phyloP scores from a whole-genome alignment of 2,888 invertebrate genomes.

The Agonum fuliginosum region DNA sequence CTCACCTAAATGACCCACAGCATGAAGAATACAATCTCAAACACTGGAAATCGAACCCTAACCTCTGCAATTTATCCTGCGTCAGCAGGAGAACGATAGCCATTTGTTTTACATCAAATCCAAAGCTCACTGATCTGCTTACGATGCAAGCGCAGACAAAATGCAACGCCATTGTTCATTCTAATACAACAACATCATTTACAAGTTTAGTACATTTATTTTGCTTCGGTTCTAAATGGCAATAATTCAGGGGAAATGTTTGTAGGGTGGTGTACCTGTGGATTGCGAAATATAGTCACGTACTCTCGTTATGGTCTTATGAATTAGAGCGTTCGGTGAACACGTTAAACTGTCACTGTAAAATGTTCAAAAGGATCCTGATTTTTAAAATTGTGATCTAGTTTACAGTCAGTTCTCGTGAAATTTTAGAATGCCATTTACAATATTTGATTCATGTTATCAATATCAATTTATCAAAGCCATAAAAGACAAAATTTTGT shows the following conservation, averaged over 20 bases:
- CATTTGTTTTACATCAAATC: constrained; percentile 29
- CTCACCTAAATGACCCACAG: background rate
- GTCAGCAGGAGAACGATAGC: constrained; percentile 18
- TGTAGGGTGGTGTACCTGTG: constrained; percentile 1
- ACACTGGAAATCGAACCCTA: constrained; percentile 19
- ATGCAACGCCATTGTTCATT: constrained; percentile 13
- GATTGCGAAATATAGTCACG: constrained; percentile 33
- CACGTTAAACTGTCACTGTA: constrained; percentile 28
- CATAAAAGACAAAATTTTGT: no score
- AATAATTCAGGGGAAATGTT: background rate
- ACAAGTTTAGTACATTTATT: background rate
- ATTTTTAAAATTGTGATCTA: background rate
- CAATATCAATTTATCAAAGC: no score
- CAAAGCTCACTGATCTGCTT: constrained; percentile 16
- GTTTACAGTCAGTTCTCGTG: no score
- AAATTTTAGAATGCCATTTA: no score
- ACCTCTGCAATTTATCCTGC: constrained; percentile 19
- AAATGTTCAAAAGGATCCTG: background rate
- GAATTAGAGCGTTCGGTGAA: constrained; percentile 12
- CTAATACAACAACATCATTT: constrained; percentile 25
- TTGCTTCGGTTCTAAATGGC: background rate
- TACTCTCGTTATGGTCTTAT: constrained; percentile 19
- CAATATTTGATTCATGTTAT: no score
- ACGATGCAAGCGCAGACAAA: background rate
- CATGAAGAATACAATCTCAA: constrained; percentile 24